These are phyloP conservation scores for Trididemnum miniatum DNA, from an alignment of 23 tunicate species.

Conservation along the genomic window DNA sequence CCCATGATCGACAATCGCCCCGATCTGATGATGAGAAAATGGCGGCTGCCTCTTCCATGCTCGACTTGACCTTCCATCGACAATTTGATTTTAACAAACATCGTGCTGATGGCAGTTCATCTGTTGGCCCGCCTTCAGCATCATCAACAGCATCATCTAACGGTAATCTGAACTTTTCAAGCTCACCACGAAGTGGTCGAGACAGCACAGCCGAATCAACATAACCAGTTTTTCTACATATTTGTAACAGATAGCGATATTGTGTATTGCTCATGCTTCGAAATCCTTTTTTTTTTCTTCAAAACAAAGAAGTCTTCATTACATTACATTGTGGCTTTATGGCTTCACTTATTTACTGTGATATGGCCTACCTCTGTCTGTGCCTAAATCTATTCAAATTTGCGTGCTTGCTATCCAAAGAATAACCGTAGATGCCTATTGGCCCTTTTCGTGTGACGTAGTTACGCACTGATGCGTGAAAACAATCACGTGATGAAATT, in stretches of 20 bases:
- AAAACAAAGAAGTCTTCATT: not conserved
- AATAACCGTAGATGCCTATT: not conserved
- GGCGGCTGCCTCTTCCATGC: conserved; percentile 67
- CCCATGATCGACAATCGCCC: not conserved
- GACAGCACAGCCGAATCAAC: conserved; percentile 46
- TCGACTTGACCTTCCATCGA: conserved; percentile 27
- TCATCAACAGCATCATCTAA: conserved; percentile 48
- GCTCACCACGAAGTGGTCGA: conserved; percentile 28
- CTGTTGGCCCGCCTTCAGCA: conserved; percentile 56
- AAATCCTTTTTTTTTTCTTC: too few relatives aligned
- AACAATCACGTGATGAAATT: not conserved
- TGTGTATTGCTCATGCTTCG: too few relatives aligned
- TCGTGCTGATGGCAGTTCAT: conserved; percentile 26
- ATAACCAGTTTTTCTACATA: too few relatives aligned
- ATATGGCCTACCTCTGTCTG: conserved; percentile 23
- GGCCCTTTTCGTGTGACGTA: not conserved
- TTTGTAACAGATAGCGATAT: too few relatives aligned
- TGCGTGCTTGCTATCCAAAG: not conserved
- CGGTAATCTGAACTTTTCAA: not conserved
- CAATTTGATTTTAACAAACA: not conserved
- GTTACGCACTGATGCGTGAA: not conserved
- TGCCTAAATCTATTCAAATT: conserved; percentile 12
- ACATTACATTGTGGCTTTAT: conserved; percentile 15
- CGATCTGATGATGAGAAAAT: conserved; percentile 53
- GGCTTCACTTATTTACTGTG: conserved; percentile 7